Percentiles rank a stretch among this genome's conserved stretches.
Evolutionary conservation across 2,888 invertebrate species (phyloP).

Genomic region (Anticlea derivata): DNA sequence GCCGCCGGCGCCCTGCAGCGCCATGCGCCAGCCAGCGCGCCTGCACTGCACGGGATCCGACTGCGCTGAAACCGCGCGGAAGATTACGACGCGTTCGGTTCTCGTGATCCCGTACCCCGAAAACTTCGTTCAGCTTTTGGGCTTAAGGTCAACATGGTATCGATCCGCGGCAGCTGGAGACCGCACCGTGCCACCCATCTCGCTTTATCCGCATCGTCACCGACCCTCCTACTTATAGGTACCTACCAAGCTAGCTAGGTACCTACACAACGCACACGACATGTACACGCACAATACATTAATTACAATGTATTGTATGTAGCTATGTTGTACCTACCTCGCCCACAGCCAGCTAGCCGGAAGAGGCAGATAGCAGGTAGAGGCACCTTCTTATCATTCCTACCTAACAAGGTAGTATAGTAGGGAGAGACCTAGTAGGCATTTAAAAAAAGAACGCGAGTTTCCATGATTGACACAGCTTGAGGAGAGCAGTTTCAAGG

Average conservation of each 20-base stretch:
- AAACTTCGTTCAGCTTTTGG: conserved; percentile 50
- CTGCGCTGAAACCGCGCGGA: not conserved
- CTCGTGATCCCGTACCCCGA: conserved; percentile 31
- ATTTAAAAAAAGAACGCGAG: too few species aligned
- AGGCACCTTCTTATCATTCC: too few species aligned
- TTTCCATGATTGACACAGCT: not conserved
- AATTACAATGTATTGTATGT: too few species aligned
- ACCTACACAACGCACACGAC: conserved; percentile 2
- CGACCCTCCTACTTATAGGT: conserved; percentile 28
- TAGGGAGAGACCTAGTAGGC: too few species aligned
- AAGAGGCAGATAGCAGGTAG: too few species aligned
- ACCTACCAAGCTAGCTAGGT: conserved; percentile 1
- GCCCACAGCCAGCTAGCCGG: too few species aligned
- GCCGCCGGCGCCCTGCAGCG: not conserved
- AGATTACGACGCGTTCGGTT: conserved; percentile 1
- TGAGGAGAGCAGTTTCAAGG: not conserved
- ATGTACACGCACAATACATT: too few species aligned
- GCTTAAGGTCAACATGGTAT: conserved; percentile 71
- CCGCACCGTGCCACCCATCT: conserved; percentile 54
- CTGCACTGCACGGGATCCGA: not conserved
- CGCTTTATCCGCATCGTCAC: conserved; percentile 43
- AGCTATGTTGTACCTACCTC: not conserved
- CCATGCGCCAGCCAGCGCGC: not conserved
- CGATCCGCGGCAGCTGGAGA: conserved; percentile 72
- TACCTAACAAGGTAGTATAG: too few species aligned